phyloP scores from a whole-genome alignment of 2,888 invertebrate genomes.

The Lochmaea crataegi region DNA sequence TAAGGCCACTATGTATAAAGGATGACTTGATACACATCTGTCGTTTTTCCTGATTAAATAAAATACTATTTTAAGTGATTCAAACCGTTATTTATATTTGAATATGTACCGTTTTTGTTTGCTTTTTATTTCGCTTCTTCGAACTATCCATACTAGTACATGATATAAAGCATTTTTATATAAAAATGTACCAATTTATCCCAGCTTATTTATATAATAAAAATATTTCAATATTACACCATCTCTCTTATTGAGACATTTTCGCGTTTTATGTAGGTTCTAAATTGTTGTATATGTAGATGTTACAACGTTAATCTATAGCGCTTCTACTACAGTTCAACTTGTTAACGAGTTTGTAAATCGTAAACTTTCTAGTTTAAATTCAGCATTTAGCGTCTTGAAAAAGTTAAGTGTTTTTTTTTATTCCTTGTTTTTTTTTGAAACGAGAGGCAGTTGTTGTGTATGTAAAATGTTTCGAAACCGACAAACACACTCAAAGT shows the following conservation, averaged over 20 bases:
- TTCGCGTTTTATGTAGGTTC: constrained; percentile 42
- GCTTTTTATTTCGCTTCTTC: too few species aligned
- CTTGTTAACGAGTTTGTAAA: constrained; percentile 63
- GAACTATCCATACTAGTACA: too few species aligned
- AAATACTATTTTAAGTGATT: too few species aligned
- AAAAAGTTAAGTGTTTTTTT: constrained; percentile 40
- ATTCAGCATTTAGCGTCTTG: constrained; percentile 53
- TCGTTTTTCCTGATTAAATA: too few species aligned
- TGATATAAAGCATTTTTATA: too few species aligned
- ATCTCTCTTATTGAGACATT: constrained; percentile 40
- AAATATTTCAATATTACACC: constrained; percentile 27
- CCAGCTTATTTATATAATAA: constrained; percentile 4
- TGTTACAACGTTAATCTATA: constrained; percentile 58
- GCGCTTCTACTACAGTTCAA: constrained; percentile 52
- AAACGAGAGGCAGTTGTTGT: neutral
- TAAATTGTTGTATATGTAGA: constrained; percentile 50
- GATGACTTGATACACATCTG: too few species aligned
- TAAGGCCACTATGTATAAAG: too few species aligned
- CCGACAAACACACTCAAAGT: neutral
- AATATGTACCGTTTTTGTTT: too few species aligned
- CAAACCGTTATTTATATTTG: too few species aligned
- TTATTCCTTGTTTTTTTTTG: neutral
- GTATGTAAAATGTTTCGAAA: neutral
- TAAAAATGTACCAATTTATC: too few species aligned
- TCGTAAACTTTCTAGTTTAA: constrained; percentile 59